phyloP scores from a whole-genome alignment of 1,140 invertebrate genomes.

The Prorops nasuta region DNA sequence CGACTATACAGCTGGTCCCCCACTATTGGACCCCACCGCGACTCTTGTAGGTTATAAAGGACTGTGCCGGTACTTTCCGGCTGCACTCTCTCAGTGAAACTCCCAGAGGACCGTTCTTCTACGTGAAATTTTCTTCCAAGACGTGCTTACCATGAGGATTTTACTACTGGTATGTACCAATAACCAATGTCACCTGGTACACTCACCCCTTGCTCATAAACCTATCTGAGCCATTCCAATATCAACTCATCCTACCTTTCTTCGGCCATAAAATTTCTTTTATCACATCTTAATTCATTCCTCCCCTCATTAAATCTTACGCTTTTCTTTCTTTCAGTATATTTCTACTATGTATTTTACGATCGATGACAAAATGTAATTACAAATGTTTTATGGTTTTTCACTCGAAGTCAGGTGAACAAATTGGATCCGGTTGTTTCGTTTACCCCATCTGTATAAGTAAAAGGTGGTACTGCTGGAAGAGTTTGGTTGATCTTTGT shows the following conservation, averaged over 20 bases:
- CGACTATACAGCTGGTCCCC: neutral
- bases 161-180: slow-evolving; percentile 46
- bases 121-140: neutral
- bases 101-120: slow-evolving; percentile 46
- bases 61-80: slow-evolving; percentile 46
- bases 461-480: too few relatives aligned
- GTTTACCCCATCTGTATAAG: too few relatives aligned
- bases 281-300: slow-evolving; percentile 1
- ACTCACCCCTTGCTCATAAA: neutral
- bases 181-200: neutral
- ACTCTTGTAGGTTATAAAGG: slow-evolving; percentile 55
- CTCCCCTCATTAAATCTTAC: neutral
- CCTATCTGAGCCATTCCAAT: too few relatives aligned
- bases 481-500: neutral
- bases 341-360: neutral
- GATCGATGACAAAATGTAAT: neutral
- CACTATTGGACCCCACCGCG: neutral
- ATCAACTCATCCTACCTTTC: too few relatives aligned
- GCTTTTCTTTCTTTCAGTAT: neutral
- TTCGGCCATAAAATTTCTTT: neutral
- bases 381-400: neutral
- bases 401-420: too few relatives aligned
- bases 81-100: slow-evolving; percentile 57
- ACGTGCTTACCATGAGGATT: slow-evolving; percentile 48
- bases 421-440: too few relatives aligned